Base-by-base conservation (phyloP, 2,888 invertebrate species). In the Leptopilina myrica region DNA sequence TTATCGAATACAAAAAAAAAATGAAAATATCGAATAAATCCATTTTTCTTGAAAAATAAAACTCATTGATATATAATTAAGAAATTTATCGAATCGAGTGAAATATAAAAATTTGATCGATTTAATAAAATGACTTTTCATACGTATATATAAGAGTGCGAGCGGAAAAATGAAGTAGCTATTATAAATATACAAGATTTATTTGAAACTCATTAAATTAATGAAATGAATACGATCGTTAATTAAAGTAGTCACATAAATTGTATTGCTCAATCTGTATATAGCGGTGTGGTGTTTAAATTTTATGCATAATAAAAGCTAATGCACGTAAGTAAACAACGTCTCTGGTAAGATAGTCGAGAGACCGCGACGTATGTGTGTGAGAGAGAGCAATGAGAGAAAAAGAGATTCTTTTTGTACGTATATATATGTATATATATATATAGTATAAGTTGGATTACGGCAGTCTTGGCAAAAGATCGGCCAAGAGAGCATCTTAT, bases 401-500 rank as follows among this genome's bases (percentile, higher is more conserved):
- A 9, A 9, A 46, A 11, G 49, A 49, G 49, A 49, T 1, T 75
- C 79, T 64, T 79, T 53, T 73, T 56, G 73, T 4, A 33, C 33
- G 33, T 33, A 33, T 33, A 33, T 73, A 49, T 49, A 20, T 20
- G 0, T 43, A 6, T 33, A 33, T 33, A 33, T 73, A 49, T 49
- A 20, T 20, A 7, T 43, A 6, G 43, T 43, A 43, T 43, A 49
- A 73, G 73, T 20, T 20, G 33, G 69, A 53, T 76, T 62, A 75
- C 64, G 67, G 73, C 77, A 67, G 59, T 26, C 59, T 67, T 76
- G 76, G 79, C 67, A 56, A 76, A 62, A 79, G 73, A 69, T 79
- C 64, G 79, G 67, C 69, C 76, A 69, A 76, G 65, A 84, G 84
- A 84, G 84, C 81, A 67, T 78, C 86, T 91, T 91, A 91, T 91